Conservation (phyloP, 1,140 invertebrate genomes). For the Drosophila tsacasi region DNA sequence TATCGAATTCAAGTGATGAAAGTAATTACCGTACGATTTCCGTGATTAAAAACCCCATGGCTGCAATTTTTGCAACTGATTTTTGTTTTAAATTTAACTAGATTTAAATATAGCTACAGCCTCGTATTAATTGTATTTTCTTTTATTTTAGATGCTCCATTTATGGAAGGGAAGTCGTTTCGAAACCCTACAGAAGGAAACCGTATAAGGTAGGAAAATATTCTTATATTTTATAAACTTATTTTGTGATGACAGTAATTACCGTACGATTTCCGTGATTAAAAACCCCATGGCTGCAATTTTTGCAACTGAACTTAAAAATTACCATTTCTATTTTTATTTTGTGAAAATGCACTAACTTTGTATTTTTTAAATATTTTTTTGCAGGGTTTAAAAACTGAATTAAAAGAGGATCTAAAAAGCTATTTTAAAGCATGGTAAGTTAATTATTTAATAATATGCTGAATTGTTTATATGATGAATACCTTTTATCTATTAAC, state of each 20-base stretch:
- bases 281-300: slow-evolving; percentile 71
- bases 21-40: slow-evolving; percentile 76
- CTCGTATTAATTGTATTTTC: background rate
- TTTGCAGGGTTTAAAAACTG: background rate
- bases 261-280: slow-evolving; percentile 76
- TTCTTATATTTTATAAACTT: background rate
- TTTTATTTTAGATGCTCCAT: slow-evolving; percentile 9
- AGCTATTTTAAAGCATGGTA: slow-evolving; percentile 18
- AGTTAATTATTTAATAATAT: background rate
- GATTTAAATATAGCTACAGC: background rate
- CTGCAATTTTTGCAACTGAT: slow-evolving; percentile 79
- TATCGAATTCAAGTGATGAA: slow-evolving; percentile 45
- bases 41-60: slow-evolving; percentile 67
- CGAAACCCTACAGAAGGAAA: too few species aligned
- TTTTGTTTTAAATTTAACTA: background rate
- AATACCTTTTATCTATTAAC: slow-evolving; percentile 75
- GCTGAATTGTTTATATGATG: slow-evolving; percentile 53
- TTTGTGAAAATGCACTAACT: background rate
- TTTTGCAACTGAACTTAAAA: slow-evolving; percentile 65
- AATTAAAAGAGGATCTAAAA: background rate
- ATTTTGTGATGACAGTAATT: slow-evolving; percentile 70
- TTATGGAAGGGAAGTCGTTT: background rate
- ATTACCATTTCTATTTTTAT: background rate
- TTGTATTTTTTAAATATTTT: background rate
- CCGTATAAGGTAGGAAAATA: slow-evolving; percentile 17